Conservation (phyloP, 2,113 vertebrate genomes). For the Macrotus californicus region DNA sequence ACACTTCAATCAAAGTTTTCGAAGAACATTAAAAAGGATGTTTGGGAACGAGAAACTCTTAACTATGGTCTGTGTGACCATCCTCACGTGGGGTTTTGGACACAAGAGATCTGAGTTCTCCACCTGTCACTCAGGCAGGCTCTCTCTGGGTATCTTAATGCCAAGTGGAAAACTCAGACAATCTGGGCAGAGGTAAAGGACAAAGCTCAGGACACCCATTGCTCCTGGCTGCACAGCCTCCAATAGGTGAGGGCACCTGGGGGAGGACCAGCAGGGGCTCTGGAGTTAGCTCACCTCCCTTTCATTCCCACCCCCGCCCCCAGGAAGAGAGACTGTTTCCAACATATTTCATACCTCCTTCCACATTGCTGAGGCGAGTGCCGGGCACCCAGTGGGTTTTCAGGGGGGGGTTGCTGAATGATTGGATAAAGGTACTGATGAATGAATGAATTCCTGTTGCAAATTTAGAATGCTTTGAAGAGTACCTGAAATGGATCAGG, state of each 20-base stretch:
- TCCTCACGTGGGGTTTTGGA: neutral
- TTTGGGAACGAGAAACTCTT: neutral
- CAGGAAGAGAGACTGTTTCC: neutral
- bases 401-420: neutral
- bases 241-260: neutral
- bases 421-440: neutral
- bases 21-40: neutral
- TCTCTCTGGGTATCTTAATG: neutral
- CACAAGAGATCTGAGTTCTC: neutral
- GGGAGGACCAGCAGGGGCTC: neutral
- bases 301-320: rapidly evolving
- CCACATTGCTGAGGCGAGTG: neutral
- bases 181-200: neutral
- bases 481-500: neutral
- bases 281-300: too few relatives aligned
- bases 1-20: neutral
- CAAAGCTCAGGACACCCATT: neutral
- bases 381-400: neutral
- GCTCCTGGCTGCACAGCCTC: neutral
- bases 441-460: neutral
- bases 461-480: neutral
- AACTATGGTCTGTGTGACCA: rapidly evolving
- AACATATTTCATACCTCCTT: neutral
- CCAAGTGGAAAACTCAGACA: neutral
- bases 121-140: neutral